phyloP scores from a whole-genome alignment of 1,140 invertebrate genomes.

The Solenopsis invicta region DNA sequence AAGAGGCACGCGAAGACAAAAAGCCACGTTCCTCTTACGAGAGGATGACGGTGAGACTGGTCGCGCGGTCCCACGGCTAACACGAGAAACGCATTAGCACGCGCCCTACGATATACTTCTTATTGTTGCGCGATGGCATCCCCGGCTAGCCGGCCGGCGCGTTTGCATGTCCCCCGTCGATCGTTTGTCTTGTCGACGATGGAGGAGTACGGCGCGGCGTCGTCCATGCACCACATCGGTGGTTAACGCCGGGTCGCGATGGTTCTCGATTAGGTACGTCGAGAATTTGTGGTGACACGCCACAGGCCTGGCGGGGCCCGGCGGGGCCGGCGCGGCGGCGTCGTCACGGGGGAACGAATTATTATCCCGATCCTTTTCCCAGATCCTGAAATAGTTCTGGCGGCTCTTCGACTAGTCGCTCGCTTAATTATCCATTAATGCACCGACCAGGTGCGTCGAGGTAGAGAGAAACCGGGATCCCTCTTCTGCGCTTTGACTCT shows the following conservation, averaged over 20 bases:
- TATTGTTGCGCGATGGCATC: constrained; percentile 77
- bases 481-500: too few species aligned
- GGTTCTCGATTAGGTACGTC: constrained; percentile 66
- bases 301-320: neutral
- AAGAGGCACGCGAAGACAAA: constrained; percentile 59
- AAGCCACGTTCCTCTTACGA: neutral
- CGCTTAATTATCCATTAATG: constrained; percentile 77
- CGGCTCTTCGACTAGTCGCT: constrained; percentile 43
- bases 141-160: constrained; percentile 52
- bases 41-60: constrained; percentile 40
- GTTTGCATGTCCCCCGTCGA: constrained; percentile 77
- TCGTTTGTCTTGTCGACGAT: constrained; percentile 75
- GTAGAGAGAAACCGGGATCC: neutral
- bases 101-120: constrained; percentile 80
- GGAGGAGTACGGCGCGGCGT: constrained; percentile 53
- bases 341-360: constrained; percentile 65
- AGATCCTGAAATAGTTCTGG: constrained; percentile 67
- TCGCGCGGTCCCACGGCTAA: constrained; percentile 74
- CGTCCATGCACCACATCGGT: constrained; percentile 35
- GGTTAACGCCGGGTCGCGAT: constrained; percentile 19
- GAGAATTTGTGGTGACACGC: constrained; percentile 75
- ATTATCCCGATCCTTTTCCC: constrained; percentile 69
- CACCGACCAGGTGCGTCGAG: constrained; percentile 17
- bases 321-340: constrained; percentile 14
- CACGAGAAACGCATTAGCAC: constrained; percentile 83